Percentiles rank a stretch among this genome's conserved stretches.
phyloP scores from a whole-genome alignment of 2,113 vertebrate species.

The Castor canadensis region DNA sequence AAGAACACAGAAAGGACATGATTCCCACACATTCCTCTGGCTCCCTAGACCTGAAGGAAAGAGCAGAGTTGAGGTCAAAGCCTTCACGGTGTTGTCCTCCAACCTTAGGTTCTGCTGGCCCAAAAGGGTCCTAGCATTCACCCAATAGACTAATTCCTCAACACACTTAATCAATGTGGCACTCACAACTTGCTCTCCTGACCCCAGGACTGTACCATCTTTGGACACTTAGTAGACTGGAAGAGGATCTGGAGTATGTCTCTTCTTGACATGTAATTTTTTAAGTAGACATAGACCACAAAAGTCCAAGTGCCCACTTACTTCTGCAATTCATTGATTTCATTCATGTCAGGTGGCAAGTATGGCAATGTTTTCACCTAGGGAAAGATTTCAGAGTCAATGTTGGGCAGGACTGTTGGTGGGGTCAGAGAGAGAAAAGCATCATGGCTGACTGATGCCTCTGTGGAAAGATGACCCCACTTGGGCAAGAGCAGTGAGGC shows the following conservation, averaged over 20 bases:
- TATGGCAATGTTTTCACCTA: not conserved
- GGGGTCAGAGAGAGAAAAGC: not conserved
- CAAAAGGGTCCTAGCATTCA: not conserved
- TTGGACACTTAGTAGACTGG: not conserved
- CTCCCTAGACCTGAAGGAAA: constrained; percentile 83
- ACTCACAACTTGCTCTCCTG: not conserved
- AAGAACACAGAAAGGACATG: constrained; percentile 91
- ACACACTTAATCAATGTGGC: no score
- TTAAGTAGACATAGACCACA: not conserved
- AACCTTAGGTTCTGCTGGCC: not conserved
- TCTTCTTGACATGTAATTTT: not conserved
- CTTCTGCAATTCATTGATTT: not conserved
- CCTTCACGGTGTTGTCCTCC: not conserved
- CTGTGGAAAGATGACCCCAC: not conserved
- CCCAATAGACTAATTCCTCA: not conserved
- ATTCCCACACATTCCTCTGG: constrained; percentile 89
- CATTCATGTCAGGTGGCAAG: not conserved
- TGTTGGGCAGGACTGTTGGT: not conserved
- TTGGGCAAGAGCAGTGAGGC: not conserved
- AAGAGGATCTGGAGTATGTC: not conserved
- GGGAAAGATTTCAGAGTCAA: constrained; percentile 3
- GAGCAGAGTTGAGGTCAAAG: not conserved
- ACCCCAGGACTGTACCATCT: not conserved
- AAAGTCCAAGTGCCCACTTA: not conserved
- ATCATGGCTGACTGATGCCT: not conserved